Conservation (phyloP, 2,113 vertebrate genomes). For the Arenaria interpres region DNA sequence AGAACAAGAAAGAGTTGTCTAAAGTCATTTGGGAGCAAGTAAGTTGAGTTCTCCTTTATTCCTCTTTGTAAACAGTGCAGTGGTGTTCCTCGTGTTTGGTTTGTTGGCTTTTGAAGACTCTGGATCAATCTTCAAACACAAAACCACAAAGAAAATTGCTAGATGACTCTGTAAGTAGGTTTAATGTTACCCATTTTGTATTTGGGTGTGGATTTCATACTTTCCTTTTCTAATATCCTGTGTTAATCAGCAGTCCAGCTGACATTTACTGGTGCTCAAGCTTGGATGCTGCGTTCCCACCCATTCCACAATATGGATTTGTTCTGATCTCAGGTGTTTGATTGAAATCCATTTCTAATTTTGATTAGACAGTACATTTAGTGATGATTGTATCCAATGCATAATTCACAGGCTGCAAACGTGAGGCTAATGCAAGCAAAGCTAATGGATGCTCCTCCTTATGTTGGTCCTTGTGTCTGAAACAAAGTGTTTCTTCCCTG, state of each 20-base stretch:
- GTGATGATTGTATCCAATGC: background rate
- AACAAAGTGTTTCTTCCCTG: background rate
- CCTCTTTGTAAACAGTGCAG: background rate
- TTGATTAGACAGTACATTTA: background rate
- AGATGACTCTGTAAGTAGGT: background rate
- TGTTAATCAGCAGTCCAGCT: background rate
- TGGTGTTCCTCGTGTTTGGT: background rate
- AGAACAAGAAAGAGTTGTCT: slow-evolving; percentile 91
- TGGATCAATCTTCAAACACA: background rate
- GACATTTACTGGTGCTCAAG: background rate
- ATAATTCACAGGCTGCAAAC: background rate
- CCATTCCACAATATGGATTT: background rate
- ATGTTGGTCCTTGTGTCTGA: accelerated
- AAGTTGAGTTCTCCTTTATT: background rate
- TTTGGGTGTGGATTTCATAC: background rate
- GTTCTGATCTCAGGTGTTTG: background rate
- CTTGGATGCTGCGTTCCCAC: background rate
- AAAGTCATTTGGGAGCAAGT: slow-evolving; percentile 96
- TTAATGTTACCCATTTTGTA: background rate
- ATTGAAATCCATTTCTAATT: background rate
- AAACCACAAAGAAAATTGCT: background rate
- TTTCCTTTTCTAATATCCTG: background rate
- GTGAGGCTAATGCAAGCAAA: background rate
- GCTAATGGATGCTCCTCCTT: background rate
- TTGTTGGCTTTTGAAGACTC: background rate